A percentile compares a stretch with the other conserved stretches of the same genome.
Conservation (phyloP, 2,888 invertebrate genomes). For the Drosophila parthenogenetica region DNA sequence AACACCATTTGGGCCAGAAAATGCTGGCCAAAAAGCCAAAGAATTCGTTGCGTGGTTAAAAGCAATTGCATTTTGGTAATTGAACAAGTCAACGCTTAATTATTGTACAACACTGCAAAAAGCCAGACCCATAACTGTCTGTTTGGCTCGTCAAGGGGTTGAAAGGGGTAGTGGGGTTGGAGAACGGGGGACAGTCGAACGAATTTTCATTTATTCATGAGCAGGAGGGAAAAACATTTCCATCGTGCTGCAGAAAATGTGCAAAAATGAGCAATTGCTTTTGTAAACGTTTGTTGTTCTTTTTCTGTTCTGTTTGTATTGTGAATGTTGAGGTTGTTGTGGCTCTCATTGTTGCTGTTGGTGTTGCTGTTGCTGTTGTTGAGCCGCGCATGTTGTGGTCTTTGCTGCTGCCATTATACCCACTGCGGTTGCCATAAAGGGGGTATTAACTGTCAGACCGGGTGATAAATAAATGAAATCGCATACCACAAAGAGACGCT, state of each 20-base stretch:
- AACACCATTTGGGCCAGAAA: constrained; percentile 32
- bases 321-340: constrained; percentile 4
- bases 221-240: constrained; percentile 34
- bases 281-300: constrained; percentile 49
- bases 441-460: constrained; percentile 18
- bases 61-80: constrained; percentile 82
- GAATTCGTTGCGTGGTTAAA: constrained; percentile 71
- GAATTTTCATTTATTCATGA: constrained; percentile 51
- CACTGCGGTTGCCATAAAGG: constrained; percentile 21
- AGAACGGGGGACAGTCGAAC: constrained; percentile 13
- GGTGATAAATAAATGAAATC: constrained; percentile 12
- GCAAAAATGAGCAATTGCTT: constrained; percentile 77
- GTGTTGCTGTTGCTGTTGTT: constrained; percentile 23
- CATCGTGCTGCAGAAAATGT: constrained; percentile 62
- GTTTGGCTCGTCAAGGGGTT: constrained; percentile 22
- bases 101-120: constrained; percentile 67
- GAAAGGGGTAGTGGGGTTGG: neutral
- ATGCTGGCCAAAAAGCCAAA: constrained; percentile 19
- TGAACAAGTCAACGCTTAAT: constrained; percentile 82
- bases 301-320: constrained; percentile 10
- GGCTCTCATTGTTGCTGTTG: neutral
- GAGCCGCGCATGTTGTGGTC: constrained; percentile 39
- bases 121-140: constrained; percentile 69
- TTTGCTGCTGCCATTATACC: constrained; percentile 50
- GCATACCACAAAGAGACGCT: neutral